phyloP scores from a whole-genome alignment of 35 echinoderm and acorn worm genomes.

The Ophioderma brevispina region DNA sequence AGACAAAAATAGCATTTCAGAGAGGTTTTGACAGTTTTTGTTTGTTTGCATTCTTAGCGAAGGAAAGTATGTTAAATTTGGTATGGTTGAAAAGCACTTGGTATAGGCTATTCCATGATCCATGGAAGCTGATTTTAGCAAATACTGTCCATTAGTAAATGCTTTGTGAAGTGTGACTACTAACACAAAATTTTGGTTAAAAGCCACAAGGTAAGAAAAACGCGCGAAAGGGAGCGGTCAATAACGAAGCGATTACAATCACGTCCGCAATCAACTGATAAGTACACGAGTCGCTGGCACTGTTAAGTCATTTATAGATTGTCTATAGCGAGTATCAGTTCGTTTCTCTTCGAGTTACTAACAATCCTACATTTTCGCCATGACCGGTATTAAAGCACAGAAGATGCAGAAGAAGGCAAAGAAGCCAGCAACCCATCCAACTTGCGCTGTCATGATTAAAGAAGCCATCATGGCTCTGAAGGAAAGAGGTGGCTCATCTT shows the following conservation, averaged over 20 bases:
- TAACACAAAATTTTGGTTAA: background rate
- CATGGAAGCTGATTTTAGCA: no score
- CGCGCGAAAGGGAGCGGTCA: background rate
- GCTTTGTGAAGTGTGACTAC: background rate
- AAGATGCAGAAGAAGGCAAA: conserved; percentile 47
- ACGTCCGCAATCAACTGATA: background rate
- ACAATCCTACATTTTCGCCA: background rate
- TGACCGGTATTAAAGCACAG: background rate
- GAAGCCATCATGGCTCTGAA: conserved; percentile 58
- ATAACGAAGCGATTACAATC: background rate
- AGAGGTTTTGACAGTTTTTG: no score
- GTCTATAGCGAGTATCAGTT: background rate
- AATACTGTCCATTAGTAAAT: no score
- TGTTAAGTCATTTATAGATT: background rate
- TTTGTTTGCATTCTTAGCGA: no score
- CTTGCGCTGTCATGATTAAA: conserved; percentile 42
- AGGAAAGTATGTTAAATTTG: no score
- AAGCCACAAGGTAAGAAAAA: background rate
- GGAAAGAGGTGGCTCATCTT: conserved; percentile 66
- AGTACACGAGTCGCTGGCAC: background rate
- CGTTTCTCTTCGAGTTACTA: background rate
- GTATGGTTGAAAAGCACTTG: no score
- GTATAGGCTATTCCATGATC: no score
- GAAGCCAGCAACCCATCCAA: conserved; percentile 39
- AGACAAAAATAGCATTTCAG: no score